Conservation (phyloP, 2,888 invertebrate genomes). For the Phengaris arion region DNA sequence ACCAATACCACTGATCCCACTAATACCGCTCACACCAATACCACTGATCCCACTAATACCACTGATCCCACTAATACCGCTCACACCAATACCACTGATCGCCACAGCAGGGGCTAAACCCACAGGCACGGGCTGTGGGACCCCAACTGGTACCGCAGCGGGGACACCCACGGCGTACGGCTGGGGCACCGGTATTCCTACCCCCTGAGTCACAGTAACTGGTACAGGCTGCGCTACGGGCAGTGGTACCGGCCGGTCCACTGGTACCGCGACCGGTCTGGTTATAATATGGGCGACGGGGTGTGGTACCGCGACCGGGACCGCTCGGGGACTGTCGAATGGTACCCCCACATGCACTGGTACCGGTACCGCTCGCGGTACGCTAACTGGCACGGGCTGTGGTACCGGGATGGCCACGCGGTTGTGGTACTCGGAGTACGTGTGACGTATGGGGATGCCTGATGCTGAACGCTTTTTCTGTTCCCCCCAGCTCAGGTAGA, state of each 20-base stretch:
- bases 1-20: not conserved
- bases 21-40: not conserved
- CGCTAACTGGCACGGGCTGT: slow-evolving; percentile 63
- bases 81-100: slow-evolving; percentile 31
- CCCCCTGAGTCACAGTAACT: slow-evolving; percentile 71
- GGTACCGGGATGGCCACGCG: slow-evolving; percentile 76
- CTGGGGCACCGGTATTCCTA: slow-evolving; percentile 76
- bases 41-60: not conserved
- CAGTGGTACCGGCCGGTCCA: slow-evolving; percentile 78
- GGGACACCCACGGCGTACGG: slow-evolving; percentile 70
- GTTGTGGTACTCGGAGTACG: slow-evolving; percentile 68
- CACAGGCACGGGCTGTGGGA: slow-evolving; percentile 55
- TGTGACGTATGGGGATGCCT: slow-evolving; percentile 59
- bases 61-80: not conserved
- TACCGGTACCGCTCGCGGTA: slow-evolving; percentile 69
- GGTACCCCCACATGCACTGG: slow-evolving; percentile 74
- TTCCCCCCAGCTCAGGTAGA: slow-evolving; percentile 35
- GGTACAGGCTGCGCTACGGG: slow-evolving; percentile 77
- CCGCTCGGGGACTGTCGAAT: slow-evolving; percentile 63
- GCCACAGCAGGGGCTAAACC: slow-evolving; percentile 30
- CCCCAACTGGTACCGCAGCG: slow-evolving; percentile 62
- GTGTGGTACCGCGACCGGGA: slow-evolving; percentile 61
- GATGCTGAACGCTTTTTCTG: slow-evolving; percentile 40
- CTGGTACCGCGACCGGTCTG: slow-evolving; percentile 67
- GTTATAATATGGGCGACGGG: slow-evolving; percentile 66